Conservation (phyloP, 2,113 vertebrate genomes). For the Calidris pugnax region DNA sequence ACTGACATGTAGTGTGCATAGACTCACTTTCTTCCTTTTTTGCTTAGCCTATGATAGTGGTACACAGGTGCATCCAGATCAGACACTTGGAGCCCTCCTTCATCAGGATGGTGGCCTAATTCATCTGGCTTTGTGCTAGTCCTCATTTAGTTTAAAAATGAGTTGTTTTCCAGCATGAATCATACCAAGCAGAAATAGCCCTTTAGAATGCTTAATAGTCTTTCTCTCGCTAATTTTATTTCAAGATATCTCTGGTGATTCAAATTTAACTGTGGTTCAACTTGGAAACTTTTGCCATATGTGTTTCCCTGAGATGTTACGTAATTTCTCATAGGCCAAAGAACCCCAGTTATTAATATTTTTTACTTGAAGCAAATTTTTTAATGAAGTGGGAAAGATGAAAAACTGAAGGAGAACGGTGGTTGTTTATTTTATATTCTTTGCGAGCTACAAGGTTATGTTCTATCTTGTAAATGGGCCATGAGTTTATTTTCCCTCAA, state of each 20-base stretch:
- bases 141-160: neutral
- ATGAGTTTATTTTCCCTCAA: neutral
- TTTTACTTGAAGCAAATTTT: neutral
- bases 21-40: neutral
- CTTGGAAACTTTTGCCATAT: neutral
- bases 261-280: neutral
- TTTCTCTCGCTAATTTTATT: constrained; percentile 14
- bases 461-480: neutral
- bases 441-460: neutral
- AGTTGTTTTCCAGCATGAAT: neutral
- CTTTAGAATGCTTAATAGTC: neutral
- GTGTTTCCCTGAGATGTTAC: neutral
- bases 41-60: neutral
- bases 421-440: neutral
- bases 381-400: neutral
- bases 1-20: neutral
- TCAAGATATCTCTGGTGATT: neutral
- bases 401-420: neutral
- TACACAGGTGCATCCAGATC: neutral
- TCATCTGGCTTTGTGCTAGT: neutral
- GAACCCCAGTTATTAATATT: neutral
- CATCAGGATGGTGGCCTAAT: neutral
- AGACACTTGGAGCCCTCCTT: neutral
- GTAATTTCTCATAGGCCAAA: neutral
- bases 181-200: neutral